Conservation (phyloP, 2,113 vertebrate species). For the Atrichornis clamosus region DNA sequence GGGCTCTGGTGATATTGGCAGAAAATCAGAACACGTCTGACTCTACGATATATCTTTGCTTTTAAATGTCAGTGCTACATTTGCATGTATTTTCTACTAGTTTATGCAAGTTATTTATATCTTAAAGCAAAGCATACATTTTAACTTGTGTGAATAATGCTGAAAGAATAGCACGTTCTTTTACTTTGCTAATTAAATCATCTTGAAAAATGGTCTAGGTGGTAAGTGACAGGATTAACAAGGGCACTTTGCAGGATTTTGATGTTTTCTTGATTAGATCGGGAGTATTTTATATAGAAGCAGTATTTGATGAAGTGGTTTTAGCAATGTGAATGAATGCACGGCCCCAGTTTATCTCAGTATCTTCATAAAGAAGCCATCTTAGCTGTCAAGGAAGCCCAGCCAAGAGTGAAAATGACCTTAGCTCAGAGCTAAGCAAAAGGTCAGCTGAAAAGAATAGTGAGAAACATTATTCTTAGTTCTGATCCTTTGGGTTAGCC, state of each 20-base stretch:
- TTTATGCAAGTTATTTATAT: constrained; percentile 60
- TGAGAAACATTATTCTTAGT: constrained; percentile 16
- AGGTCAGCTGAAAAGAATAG: constrained; percentile 68
- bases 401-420: constrained; percentile 77
- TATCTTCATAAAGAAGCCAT: constrained; percentile 70
- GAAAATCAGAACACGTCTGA: neutral
- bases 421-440: constrained; percentile 72
- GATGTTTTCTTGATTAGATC: constrained; percentile 73
- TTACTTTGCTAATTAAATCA: constrained; percentile 74
- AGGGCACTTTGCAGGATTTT: constrained; percentile 58
- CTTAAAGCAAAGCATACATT: constrained; percentile 39
- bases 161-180: constrained; percentile 48
- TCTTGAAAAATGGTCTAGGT: constrained; percentile 68
- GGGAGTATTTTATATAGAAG: constrained; percentile 63
- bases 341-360: constrained; percentile 61
- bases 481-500: constrained; percentile 6
- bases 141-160: constrained; percentile 56
- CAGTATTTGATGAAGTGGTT: constrained; percentile 67
- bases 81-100: constrained; percentile 4
- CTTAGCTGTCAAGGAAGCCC: constrained; percentile 65
- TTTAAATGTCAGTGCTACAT: neutral
- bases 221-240: constrained; percentile 70
- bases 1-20: neutral
- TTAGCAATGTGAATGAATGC: constrained; percentile 61
- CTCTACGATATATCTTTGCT: neutral